Evolutionary conservation across 1,140 invertebrate species (phyloP), one percentile per base, ranked within the genome.

Genomic region (Mylabris phalerata): DNA sequence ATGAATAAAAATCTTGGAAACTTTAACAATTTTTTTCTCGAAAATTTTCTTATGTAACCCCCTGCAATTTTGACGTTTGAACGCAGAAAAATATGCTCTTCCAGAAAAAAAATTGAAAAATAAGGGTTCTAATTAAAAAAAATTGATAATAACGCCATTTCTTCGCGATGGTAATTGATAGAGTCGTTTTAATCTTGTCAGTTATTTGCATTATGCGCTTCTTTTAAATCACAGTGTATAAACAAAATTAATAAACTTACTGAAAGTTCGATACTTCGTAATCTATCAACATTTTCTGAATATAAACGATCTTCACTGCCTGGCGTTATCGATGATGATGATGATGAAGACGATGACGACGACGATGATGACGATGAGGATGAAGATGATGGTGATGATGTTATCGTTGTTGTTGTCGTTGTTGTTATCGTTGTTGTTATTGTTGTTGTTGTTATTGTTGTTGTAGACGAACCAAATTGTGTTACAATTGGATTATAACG

Each of bases 191-290:
- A 1, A 13, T 19, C 19, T 19, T 19, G 13, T 13, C 13, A 13
- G 13, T 19, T 19, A 19, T 19, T 1, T 1, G 19, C 19, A 19
- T 19, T 19, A 19, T 19, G 19, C 1, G 1, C 32, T 32, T 5
- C 32, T 7, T 32, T 5, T 7, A 3, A 32, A 32, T 32, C 7
- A 7, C 4, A 32, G 4, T 32, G 0, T 32, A 32, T 32, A 32
- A 32, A 32, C 41, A 11, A 4, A 9, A 7, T 9, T 4, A 42
- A 40, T 7, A 2, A 42, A 71, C 71, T 67, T 64, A 73, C 72
- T 55, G 72, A 72, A 48, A 73, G 59, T 61, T 73, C 72, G 32
- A 73, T 73, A 32, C 70, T 72, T 27, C 72, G 61, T 57, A 73
- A 57, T 49, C 67, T 65, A 57, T 72, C 71, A 6, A 72, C 71